Conservation (phyloP, 2,888 invertebrate genomes). For the Synergus umbraculus region DNA sequence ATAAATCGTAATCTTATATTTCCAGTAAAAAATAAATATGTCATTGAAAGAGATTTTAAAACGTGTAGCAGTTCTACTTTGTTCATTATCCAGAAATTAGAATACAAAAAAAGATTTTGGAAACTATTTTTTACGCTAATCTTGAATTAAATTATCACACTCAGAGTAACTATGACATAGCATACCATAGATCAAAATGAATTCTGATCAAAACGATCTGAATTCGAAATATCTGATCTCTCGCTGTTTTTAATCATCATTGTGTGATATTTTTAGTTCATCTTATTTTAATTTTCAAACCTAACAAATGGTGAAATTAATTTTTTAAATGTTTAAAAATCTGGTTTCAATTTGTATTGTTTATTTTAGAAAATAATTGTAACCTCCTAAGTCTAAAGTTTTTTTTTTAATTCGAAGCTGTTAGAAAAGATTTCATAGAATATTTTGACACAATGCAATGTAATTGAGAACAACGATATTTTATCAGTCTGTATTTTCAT, state of each 20-base stretch:
- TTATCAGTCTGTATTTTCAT: background rate
- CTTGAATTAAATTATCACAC: background rate
- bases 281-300: too few species aligned
- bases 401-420: too few species aligned
- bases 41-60: too few species aligned
- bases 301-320: too few species aligned
- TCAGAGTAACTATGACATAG: conserved; percentile 39
- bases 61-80: too few species aligned
- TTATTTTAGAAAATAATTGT: too few species aligned
- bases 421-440: too few species aligned
- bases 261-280: conserved; percentile 1
- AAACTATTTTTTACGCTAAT: background rate
- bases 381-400: too few species aligned
- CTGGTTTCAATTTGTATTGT: too few species aligned
- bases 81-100: too few species aligned
- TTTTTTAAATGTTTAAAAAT: too few species aligned
- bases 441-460: background rate
- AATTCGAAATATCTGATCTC: conserved; percentile 13
- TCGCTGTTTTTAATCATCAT: conserved; percentile 11
- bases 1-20: background rate
- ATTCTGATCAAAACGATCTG: conserved; percentile 15
- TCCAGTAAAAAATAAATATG: background rate
- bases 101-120: background rate
- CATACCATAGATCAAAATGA: conserved; percentile 12
- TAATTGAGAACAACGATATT: background rate